These are phyloP conservation scores for Diogma glabrata DNA, from an alignment of 2,888 invertebrate species.

Conservation along the genomic window DNA sequence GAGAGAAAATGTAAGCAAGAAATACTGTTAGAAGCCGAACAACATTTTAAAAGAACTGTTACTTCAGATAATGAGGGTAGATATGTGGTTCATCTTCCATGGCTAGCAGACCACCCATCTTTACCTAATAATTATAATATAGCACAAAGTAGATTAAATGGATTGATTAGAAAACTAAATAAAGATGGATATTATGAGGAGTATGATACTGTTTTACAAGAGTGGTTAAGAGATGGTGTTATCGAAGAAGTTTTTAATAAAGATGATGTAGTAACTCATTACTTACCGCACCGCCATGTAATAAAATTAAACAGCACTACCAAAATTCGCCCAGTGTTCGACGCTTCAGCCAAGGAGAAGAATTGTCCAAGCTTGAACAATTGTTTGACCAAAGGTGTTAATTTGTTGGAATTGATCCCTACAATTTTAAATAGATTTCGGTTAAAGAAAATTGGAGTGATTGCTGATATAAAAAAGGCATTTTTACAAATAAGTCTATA, in stretches of 20 bases:
- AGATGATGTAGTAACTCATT: background rate
- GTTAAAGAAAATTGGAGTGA: background rate
- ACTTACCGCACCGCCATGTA: background rate
- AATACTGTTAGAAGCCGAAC: slow-evolving; percentile 9
- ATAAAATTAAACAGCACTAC: slow-evolving; percentile 3
- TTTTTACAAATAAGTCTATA: slow-evolving; percentile 6
- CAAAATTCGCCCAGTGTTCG: too few species aligned
- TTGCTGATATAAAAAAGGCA: background rate
- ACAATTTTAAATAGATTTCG: slow-evolving; percentile 1
- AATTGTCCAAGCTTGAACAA: background rate
- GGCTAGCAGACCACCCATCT: slow-evolving; percentile 8
- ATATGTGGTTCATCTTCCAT: slow-evolving; percentile 13
- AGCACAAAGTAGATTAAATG: slow-evolving; percentile 9
- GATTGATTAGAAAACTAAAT: background rate
- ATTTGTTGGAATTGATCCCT: slow-evolving; percentile 2
- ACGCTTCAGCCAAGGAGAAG: background rate
- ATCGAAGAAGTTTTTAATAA: background rate
- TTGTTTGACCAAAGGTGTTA: background rate
- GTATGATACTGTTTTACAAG: background rate
- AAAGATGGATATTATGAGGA: background rate
- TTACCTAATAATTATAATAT: slow-evolving; percentile 10
- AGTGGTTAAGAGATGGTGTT: background rate
- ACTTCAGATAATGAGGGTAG: slow-evolving; percentile 10
- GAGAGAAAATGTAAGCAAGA: slow-evolving; percentile 7
- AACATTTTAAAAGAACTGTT: slow-evolving; percentile 14